Percentiles rank a stretch among this genome's conserved stretches.
These are phyloP conservation scores for Lepilemur ruficaudatus DNA, from an alignment of 2,797 vertebrate species.

Conservation along the genomic window DNA sequence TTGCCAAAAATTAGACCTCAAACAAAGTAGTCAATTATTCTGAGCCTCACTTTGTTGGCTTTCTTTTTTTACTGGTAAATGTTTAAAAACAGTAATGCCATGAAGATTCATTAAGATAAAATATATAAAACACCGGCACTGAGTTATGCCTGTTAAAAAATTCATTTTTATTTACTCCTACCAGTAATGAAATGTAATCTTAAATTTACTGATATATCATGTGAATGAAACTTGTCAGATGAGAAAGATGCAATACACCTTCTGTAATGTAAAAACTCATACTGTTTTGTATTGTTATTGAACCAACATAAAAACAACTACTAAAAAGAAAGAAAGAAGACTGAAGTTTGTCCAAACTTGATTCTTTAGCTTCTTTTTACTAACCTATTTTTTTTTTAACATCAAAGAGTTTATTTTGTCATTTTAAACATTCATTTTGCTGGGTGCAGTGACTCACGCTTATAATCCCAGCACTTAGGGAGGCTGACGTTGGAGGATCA, in stretches of 20 bases:
- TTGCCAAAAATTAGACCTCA: not conserved
- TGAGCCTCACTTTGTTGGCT: not conserved
- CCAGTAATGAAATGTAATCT: not conserved
- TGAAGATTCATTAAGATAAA: not conserved
- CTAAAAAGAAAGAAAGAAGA: not conserved
- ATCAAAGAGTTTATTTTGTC: not conserved
- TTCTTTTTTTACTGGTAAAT: not conserved
- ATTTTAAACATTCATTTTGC: not conserved
- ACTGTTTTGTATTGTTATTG: not conserved
- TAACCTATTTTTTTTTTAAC: not conserved
- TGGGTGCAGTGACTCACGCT: not conserved
- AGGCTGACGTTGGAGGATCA: not conserved
- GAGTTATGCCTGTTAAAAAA: not conserved
- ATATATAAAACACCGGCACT: not conserved
- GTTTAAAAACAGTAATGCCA: not conserved
- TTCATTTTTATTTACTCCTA: conserved; percentile 10
- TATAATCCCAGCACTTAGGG: not conserved
- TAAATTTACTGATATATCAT: not conserved
- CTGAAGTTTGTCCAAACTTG: not conserved
- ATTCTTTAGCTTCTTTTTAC: not conserved
- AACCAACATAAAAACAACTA: not conserved
- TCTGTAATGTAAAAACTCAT: not conserved
- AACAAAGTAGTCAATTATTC: not conserved
- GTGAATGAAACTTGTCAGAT: not conserved
- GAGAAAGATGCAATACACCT: not conserved